Evolutionary conservation across 2,113 vertebrate genomes (phyloP).

Genomic region (Xiphophorus hellerii): DNA sequence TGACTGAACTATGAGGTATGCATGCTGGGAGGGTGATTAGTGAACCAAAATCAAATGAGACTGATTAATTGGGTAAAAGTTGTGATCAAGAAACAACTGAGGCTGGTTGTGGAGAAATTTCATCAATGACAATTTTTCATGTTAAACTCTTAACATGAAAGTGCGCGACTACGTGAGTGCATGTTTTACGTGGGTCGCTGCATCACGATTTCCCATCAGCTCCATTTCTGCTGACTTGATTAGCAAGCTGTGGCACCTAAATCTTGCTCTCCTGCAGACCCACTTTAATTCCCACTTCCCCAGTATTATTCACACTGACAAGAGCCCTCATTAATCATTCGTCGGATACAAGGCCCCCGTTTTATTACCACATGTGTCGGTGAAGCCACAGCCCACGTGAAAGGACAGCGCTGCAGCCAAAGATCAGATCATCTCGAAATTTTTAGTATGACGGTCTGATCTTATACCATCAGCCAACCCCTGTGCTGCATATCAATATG

Average conservation of each 20-base stretch:
- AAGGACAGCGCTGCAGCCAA: conserved; percentile 1
- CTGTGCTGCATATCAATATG: background rate
- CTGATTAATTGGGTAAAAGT: too few relatives aligned
- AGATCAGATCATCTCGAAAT: conserved; percentile 7
- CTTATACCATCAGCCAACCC: background rate
- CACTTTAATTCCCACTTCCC: conserved; percentile 51
- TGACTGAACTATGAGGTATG: too few relatives aligned
- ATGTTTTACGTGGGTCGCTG: background rate
- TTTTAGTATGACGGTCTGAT: conserved; percentile 1
- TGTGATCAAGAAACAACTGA: too few relatives aligned
- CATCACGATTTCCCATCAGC: conserved; percentile 30
- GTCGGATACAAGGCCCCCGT: conserved; percentile 15
- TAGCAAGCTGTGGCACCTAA: conserved; percentile 28
- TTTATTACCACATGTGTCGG: conserved; percentile 50
- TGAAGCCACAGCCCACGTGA: background rate
- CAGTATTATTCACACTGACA: conserved; percentile 47
- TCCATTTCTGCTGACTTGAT: conserved; percentile 34
- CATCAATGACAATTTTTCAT: background rate
- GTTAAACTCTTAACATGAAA: background rate
- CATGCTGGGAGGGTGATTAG: too few relatives aligned
- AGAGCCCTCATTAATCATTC: conserved; percentile 55
- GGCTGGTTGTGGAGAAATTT: too few relatives aligned
- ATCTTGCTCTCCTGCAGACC: conserved; percentile 27
- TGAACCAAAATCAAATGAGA: too few relatives aligned
- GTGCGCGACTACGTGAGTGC: background rate